phyloP scores from a whole-genome alignment of 2,797 vertebrate genomes.

The Lophius americanus region DNA sequence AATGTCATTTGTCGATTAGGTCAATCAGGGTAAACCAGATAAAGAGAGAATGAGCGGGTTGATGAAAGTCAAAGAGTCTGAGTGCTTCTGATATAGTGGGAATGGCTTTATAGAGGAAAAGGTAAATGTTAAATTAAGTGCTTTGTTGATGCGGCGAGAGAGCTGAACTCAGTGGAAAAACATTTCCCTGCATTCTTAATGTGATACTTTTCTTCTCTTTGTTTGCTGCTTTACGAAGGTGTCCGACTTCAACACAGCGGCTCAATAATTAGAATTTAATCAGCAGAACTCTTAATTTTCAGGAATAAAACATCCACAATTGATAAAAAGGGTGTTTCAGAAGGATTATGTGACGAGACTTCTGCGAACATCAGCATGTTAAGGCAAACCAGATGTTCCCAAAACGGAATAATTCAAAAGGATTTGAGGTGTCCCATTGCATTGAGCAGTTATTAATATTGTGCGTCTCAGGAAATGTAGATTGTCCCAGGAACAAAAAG shows the following conservation, averaged over 20 bases:
- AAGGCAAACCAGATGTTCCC: too few species aligned
- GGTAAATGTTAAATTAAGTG: conserved; percentile 12
- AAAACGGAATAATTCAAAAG: too few species aligned
- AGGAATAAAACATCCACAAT: too few species aligned
- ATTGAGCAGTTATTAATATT: too few species aligned
- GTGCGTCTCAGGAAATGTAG: too few species aligned
- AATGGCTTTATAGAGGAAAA: conserved; percentile 19
- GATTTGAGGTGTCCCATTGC: too few species aligned
- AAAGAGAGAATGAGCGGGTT: conserved; percentile 17
- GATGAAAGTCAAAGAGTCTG: conserved; percentile 9
- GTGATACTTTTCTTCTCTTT: not conserved
- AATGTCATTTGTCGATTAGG: conserved; percentile 47
- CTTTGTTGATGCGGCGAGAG: conserved; percentile 8
- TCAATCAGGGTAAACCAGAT: conserved; percentile 42
- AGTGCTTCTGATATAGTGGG: conserved; percentile 5
- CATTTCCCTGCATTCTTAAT: not conserved
- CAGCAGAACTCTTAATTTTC: too few species aligned
- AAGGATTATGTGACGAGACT: too few species aligned
- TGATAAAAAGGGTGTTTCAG: too few species aligned
- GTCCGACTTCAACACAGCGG: not conserved
- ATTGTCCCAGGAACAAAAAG: too few species aligned
- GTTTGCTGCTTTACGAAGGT: conserved; percentile 8
- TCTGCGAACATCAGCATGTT: too few species aligned
- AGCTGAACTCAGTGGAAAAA: conserved; percentile 11
- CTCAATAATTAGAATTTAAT: not conserved